Evolutionary conservation across 1,140 invertebrate genomes (phyloP).

Genomic region (Campoletis sonorensis): DNA sequence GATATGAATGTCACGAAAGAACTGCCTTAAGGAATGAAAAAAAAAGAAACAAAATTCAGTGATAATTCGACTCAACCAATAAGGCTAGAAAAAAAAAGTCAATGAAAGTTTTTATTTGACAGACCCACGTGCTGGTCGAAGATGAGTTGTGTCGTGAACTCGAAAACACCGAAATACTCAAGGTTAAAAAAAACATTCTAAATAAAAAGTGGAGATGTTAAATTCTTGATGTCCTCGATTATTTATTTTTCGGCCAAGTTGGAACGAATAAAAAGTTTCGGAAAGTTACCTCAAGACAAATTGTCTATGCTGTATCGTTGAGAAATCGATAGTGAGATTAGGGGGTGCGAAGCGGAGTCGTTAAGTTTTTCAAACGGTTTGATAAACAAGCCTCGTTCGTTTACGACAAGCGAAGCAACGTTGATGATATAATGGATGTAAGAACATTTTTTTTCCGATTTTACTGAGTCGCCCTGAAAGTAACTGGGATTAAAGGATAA

Average conservation of each 20-base stretch:
- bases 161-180: not conserved
- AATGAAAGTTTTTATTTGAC: no score
- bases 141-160: not conserved
- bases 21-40: no score
- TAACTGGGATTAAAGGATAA: not conserved
- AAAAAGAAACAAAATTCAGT: no score
- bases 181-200: not conserved
- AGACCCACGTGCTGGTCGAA: no score
- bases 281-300: slow-evolving; percentile 7
- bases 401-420: slow-evolving; percentile 7
- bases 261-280: not conserved
- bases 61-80: no score
- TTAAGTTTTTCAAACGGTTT: not conserved
- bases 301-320: not conserved
- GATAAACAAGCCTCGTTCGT: not conserved
- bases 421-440: not conserved
- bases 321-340: not conserved
- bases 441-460: not conserved
- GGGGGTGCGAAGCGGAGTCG: not conserved
- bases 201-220: not conserved
- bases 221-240: not conserved
- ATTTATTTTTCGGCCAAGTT: not conserved
- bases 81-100: no score
- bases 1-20: no score
- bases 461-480: not conserved